These are phyloP conservation scores for Strix aluco DNA, from an alignment of 2,113 vertebrate genomes.

Conservation along the genomic window DNA sequence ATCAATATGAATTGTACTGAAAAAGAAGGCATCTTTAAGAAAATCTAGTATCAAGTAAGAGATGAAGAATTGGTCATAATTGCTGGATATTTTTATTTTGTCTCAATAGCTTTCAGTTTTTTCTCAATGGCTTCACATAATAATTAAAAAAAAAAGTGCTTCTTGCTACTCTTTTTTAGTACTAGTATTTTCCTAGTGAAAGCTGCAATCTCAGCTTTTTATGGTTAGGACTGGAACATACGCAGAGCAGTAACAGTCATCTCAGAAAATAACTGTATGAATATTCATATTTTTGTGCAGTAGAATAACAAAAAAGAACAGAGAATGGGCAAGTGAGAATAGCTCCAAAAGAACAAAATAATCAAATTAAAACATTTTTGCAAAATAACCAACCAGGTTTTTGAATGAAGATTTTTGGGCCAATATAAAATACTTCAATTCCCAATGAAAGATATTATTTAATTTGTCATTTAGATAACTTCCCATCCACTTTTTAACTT, in stretches of 20 bases:
- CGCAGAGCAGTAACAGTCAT: background rate
- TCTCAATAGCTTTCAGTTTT: background rate
- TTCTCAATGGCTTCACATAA: background rate
- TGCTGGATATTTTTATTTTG: background rate
- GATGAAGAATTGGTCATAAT: background rate
- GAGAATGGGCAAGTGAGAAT: background rate
- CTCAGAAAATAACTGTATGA: background rate
- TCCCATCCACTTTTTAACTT: background rate
- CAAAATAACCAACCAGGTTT: background rate
- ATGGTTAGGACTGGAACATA: background rate
- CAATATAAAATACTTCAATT: background rate
- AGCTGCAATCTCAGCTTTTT: background rate
- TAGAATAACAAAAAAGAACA: background rate
- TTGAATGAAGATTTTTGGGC: background rate
- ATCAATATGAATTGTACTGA: background rate
- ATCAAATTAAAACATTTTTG: background rate
- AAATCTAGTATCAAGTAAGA: background rate
- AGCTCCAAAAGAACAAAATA: background rate
- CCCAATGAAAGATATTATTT: background rate
- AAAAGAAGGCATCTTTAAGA: background rate
- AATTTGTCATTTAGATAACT: background rate
- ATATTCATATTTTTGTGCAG: background rate
- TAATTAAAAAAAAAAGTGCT: background rate
- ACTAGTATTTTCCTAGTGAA: background rate
- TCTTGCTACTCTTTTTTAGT: background rate